These are phyloP conservation scores for Lepilemur septentrionalis DNA, from an alignment of 2,797 vertebrate species.

Conservation along the genomic window DNA sequence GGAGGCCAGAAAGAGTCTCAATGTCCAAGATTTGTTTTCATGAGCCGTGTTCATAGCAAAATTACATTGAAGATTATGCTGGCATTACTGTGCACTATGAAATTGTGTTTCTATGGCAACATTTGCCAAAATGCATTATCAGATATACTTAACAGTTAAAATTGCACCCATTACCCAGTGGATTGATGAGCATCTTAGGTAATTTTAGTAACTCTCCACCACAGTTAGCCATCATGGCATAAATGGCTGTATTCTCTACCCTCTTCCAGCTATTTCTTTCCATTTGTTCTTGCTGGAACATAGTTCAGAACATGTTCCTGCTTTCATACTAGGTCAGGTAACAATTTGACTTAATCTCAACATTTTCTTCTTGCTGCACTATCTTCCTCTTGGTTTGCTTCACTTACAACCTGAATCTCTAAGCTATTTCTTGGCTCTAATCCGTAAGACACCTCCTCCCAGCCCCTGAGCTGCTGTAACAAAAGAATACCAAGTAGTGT, in stretches of 20 bases:
- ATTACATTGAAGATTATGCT: not conserved
- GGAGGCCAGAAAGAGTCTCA: not conserved
- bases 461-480: rapidly evolving
- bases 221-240: not conserved
- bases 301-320: not conserved
- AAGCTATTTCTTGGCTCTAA: not conserved
- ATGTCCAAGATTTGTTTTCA: not conserved
- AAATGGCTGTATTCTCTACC: not conserved
- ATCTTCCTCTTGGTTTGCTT: not conserved
- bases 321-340: not conserved
- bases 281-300: not conserved
- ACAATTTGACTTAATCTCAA: not conserved
- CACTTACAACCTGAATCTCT: not conserved
- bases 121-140: not conserved
- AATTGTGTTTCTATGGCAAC: not conserved
- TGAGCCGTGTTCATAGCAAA: not conserved
- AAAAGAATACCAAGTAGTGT: not conserved
- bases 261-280: not conserved
- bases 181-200: not conserved
- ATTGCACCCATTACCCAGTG: not conserved
- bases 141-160: not conserved
- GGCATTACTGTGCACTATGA: too few relatives aligned
- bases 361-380: not conserved
- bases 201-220: not conserved
- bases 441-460: not conserved